These are phyloP conservation scores for Propithecus deckenii DNA, from an alignment of 2,797 vertebrate species.

Conservation along the genomic window DNA sequence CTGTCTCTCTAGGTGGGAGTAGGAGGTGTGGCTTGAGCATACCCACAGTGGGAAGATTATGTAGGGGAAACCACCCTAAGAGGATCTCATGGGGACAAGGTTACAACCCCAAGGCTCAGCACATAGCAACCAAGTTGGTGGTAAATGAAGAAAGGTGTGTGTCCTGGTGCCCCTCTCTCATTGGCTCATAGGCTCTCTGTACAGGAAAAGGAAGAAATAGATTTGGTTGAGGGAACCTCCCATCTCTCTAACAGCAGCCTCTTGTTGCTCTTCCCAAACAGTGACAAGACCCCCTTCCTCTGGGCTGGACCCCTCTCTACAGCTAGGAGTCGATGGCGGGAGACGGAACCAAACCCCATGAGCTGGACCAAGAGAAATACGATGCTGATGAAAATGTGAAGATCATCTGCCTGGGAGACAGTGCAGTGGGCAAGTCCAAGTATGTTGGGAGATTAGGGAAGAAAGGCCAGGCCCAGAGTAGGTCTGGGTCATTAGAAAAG, in stretches of 20 bases:
- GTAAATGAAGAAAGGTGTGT: background rate
- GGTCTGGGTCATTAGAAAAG: background rate
- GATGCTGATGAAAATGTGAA: constrained; percentile 93
- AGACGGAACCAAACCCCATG: constrained; percentile 80
- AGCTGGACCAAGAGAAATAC: constrained; percentile 89
- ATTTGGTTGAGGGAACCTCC: background rate
- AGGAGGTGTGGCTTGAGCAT: background rate
- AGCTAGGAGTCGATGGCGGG: constrained; percentile 49
- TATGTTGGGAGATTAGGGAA: constrained; percentile 76
- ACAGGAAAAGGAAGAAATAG: background rate
- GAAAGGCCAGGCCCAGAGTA: background rate
- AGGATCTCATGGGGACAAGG: background rate
- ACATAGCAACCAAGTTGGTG: background rate
- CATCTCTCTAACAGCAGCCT: background rate
- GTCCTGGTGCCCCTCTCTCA: background rate
- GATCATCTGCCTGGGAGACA: constrained; percentile 97
- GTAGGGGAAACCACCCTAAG: background rate
- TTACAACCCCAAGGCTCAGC: background rate
- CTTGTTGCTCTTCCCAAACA: background rate
- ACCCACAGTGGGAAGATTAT: background rate
- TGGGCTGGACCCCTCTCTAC: background rate
- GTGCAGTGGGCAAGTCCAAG: constrained; percentile 97
- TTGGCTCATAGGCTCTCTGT: background rate
- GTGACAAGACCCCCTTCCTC: background rate
- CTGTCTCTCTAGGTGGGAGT: background rate